phyloP scores from a whole-genome alignment of 2,888 invertebrate genomes.

The Candidula unifasciata region DNA sequence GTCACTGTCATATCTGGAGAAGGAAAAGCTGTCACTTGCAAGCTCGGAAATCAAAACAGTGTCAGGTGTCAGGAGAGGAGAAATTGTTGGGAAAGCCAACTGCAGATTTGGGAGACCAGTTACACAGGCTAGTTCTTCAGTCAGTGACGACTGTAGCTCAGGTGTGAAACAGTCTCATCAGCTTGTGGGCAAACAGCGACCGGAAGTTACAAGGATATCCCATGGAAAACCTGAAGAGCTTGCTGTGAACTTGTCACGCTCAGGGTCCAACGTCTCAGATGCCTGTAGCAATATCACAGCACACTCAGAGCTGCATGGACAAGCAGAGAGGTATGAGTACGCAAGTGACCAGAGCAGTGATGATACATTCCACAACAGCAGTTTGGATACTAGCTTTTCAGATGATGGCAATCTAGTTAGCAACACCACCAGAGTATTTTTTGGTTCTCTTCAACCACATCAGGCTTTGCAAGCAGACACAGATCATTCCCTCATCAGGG shows the following conservation, averaged over 20 bases:
- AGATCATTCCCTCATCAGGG: not conserved
- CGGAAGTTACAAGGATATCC: not conserved
- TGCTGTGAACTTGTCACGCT: slow-evolving; percentile 1
- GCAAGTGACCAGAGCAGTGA: slow-evolving; percentile 36
- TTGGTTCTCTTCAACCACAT: not conserved
- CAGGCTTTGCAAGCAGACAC: not conserved
- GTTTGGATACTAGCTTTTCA: slow-evolving; percentile 14
- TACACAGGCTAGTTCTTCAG: not conserved
- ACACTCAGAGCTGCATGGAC: slow-evolving; percentile 63
- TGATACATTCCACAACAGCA: slow-evolving; percentile 26
- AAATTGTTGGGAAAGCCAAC: not conserved
- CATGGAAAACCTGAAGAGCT: not conserved
- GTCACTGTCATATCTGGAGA: not conserved
- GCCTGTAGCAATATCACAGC: slow-evolving; percentile 71
- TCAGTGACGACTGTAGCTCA: not conserved
- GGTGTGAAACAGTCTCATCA: not conserved
- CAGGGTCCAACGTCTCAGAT: slow-evolving; percentile 61
- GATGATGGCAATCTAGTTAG: slow-evolving; percentile 13
- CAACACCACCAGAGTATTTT: not conserved
- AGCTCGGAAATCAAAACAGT: not conserved
- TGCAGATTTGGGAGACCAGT: not conserved
- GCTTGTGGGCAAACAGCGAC: not conserved
- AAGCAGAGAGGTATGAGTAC: slow-evolving; percentile 25
- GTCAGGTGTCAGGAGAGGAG: not conserved
- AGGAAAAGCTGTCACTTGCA: not conserved